Percentiles rank a stretch among this genome's conserved stretches.
Evolutionary conservation across 23 tunicate species (phyloP).

Genomic region (Phallusia fumigata): DNA sequence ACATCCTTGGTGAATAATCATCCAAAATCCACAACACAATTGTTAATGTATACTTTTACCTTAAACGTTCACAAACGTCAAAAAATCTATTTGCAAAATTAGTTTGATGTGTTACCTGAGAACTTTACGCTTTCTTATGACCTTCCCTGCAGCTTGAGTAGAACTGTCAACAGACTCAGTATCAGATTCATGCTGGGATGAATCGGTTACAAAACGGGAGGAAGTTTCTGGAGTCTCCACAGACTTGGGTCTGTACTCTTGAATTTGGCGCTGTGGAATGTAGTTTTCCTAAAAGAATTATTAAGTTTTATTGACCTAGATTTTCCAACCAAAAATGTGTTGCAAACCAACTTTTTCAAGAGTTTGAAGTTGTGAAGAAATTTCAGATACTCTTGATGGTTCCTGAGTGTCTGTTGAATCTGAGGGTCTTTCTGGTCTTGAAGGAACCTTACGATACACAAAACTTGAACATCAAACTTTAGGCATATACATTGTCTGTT

Average conservation of each 20-base stretch:
- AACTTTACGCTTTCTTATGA: slow-evolving; percentile 57
- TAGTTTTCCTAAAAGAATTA: neutral
- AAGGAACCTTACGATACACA: neutral
- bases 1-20: too few species aligned
- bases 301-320: too few species aligned
- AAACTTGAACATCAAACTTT: too few species aligned
- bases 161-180: neutral
- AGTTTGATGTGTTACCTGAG: slow-evolving; percentile 19
- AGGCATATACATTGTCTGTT: too few species aligned
- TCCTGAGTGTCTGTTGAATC: neutral
- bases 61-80: too few species aligned
- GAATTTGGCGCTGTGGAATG: neutral
- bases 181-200: slow-evolving; percentile 5
- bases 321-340: too few species aligned
- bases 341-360: neutral
- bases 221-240: slow-evolving; percentile 8
- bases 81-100: too few species aligned
- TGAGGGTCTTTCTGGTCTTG: neutral
- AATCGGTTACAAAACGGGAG: neutral
- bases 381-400: neutral
- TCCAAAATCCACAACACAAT: too few species aligned
- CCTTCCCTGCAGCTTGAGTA: slow-evolving; percentile 15
- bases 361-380: neutral
- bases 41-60: too few species aligned
- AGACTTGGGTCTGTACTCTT: neutral